Percentiles rank a stretch among this genome's conserved stretches.
These are phyloP conservation scores for Lithophane socia DNA, from an alignment of 2,888 invertebrate genomes.

Conservation along the genomic window DNA sequence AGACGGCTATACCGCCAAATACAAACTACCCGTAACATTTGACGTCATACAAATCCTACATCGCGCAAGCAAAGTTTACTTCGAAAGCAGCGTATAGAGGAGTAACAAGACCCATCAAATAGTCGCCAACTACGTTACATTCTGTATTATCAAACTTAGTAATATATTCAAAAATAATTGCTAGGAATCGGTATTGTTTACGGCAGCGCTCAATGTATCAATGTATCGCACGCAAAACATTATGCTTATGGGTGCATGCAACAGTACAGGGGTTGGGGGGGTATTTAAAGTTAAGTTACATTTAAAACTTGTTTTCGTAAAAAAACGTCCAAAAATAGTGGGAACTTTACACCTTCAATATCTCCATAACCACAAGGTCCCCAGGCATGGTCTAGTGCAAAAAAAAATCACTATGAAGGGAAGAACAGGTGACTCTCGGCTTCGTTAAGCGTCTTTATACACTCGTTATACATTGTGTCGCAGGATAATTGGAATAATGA, in stretches of 20 bases:
- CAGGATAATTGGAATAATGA: background rate
- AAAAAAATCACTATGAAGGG: background rate
- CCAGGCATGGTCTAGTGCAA: background rate
- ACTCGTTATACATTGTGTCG: background rate
- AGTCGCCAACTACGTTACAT: background rate
- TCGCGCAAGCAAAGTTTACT: background rate
- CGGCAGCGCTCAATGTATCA: background rate
- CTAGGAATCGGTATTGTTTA: background rate
- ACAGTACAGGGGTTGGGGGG: too few relatives aligned
- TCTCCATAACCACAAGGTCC: background rate
- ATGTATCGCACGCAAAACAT: background rate
- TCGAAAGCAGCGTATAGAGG: too few relatives aligned
- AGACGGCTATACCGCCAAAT: background rate
- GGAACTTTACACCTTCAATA: too few relatives aligned
- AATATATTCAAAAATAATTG: background rate
- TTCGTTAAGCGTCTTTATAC: background rate
- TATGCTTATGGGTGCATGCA: background rate
- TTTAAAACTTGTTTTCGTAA: background rate
- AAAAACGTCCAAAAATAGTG: background rate
- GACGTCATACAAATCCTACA: background rate
- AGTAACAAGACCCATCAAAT: background rate
- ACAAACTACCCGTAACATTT: too few relatives aligned
- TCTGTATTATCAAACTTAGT: background rate
- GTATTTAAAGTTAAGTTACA: background rate
- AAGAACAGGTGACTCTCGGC: background rate